phyloP scores from a whole-genome alignment of 2,113 vertebrate species.

The Lepisosteus osseus region DNA sequence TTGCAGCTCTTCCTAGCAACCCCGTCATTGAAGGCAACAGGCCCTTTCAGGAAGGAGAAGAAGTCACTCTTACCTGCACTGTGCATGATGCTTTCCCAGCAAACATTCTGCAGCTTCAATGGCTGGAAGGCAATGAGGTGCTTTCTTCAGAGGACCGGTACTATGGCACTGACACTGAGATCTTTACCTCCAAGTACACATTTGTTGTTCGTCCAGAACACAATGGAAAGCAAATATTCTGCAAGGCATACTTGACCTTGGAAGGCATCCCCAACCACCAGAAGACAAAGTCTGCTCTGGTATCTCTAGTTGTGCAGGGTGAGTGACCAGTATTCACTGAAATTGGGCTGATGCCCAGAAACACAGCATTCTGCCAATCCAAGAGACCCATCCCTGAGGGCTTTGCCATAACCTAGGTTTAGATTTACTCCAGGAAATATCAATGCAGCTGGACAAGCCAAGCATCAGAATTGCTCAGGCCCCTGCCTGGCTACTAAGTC shows the following conservation, averaged over 20 bases:
- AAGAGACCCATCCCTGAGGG: too few species aligned
- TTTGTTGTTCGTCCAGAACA: neutral
- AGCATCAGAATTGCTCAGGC: too few species aligned
- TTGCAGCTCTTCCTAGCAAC: slow-evolving; percentile 34
- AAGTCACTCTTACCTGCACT: slow-evolving; percentile 25
- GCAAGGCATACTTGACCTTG: slow-evolving; percentile 31
- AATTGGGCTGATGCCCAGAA: too few species aligned
- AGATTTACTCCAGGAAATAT: too few species aligned
- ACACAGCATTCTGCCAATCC: too few species aligned
- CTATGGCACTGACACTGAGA: slow-evolving; percentile 5
- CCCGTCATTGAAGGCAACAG: slow-evolving; percentile 28
- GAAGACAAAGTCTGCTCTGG: slow-evolving; percentile 6
- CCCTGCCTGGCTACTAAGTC: too few species aligned
- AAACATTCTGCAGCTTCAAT: slow-evolving; percentile 24
- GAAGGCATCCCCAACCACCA: neutral
- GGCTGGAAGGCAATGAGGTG: slow-evolving; percentile 26
- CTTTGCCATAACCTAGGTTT: too few species aligned
- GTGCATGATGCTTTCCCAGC: slow-evolving; percentile 30
- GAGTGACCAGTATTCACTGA: slow-evolving; percentile 15
- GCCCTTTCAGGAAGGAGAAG: slow-evolving; percentile 22
- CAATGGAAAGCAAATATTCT: slow-evolving; percentile 26
- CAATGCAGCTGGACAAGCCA: too few species aligned
- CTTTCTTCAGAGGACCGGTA: neutral
- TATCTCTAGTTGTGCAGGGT: slow-evolving; percentile 29
- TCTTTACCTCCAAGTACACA: slow-evolving; percentile 22